Percentiles rank a stretch among this genome's conserved stretches.
These are phyloP conservation scores for Chaetoderma sp. DNA, from an alignment of 2,888 invertebrate species.

Conservation along the genomic window DNA sequence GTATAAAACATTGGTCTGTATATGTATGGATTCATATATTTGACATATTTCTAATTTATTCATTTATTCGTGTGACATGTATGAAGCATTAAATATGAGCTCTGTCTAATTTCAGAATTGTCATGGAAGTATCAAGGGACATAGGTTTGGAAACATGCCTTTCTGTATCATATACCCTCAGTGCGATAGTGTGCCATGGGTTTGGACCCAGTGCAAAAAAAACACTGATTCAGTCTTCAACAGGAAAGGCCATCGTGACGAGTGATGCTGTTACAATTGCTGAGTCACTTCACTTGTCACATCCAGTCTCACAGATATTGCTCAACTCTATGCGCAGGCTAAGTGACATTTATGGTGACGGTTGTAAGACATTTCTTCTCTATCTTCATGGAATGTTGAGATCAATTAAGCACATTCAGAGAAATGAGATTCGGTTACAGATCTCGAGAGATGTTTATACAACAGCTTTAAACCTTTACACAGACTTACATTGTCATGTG, in stretches of 20 bases:
- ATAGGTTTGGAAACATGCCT: neutral
- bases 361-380: conserved; percentile 44
- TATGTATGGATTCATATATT: too few species aligned
- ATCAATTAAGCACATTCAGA: conserved; percentile 8
- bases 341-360: conserved; percentile 36
- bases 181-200: neutral
- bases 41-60: too few species aligned
- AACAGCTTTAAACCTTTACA: too few species aligned
- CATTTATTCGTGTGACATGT: too few species aligned
- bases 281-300: conserved; percentile 44
- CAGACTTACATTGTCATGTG: too few species aligned
- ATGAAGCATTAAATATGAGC: too few species aligned
- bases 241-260: conserved; percentile 37
- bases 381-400: conserved; percentile 34
- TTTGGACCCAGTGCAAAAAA: conserved; percentile 51
- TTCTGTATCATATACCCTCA: neutral
- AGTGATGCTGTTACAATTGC: conserved; percentile 47
- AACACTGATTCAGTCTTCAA: conserved; percentile 45
- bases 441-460: neutral
- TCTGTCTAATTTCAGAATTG: too few species aligned
- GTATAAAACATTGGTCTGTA: too few species aligned
- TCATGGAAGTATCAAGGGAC: neutral
- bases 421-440: neutral
- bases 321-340: conserved; percentile 34
- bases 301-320: conserved; percentile 49